Evolutionary conservation across 2,888 invertebrate species (phyloP).

Genomic region (Gari tellinella): DNA sequence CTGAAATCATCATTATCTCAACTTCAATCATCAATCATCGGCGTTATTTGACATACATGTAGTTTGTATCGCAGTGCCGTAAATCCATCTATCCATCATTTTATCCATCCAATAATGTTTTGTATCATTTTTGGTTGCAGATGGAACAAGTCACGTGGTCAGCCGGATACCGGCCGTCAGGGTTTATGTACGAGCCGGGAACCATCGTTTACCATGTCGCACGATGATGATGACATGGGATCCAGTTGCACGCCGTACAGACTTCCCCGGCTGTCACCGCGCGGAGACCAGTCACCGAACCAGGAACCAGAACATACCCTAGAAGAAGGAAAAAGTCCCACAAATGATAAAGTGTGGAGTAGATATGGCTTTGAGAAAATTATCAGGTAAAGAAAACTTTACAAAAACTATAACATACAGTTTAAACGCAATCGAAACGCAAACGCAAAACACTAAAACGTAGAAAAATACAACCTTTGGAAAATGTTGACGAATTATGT

Average conservation of each 20-base stretch:
- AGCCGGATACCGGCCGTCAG: slow-evolving; percentile 29
- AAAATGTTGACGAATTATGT: no score
- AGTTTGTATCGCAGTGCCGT: no score
- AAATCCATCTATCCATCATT: neutral
- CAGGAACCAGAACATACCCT: slow-evolving; percentile 26
- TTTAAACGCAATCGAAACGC: no score
- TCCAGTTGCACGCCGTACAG: slow-evolving; percentile 63
- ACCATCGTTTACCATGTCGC: slow-evolving; percentile 46
- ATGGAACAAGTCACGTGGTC: slow-evolving; percentile 66
- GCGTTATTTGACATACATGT: no score
- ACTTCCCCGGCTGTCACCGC: slow-evolving; percentile 66
- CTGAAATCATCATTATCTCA: no score
- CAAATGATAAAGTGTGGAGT: slow-evolving; percentile 66
- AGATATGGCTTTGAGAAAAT: slow-evolving; percentile 71
- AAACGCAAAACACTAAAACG: no score
- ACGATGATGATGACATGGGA: slow-evolving; percentile 53
- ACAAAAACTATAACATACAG: no score
- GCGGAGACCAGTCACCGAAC: slow-evolving; percentile 47
- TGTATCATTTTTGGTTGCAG: slow-evolving; percentile 41
- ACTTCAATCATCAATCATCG: no score
- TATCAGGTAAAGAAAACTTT: slow-evolving; percentile 63
- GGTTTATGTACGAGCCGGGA: slow-evolving; percentile 49
- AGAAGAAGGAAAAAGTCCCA: slow-evolving; percentile 21
- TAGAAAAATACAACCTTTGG: no score
- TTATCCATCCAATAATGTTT: neutral